Percentiles rank a stretch among this genome's conserved stretches.
phyloP scores from a whole-genome alignment of 2,797 vertebrate species.

The Danio albolineatus region DNA sequence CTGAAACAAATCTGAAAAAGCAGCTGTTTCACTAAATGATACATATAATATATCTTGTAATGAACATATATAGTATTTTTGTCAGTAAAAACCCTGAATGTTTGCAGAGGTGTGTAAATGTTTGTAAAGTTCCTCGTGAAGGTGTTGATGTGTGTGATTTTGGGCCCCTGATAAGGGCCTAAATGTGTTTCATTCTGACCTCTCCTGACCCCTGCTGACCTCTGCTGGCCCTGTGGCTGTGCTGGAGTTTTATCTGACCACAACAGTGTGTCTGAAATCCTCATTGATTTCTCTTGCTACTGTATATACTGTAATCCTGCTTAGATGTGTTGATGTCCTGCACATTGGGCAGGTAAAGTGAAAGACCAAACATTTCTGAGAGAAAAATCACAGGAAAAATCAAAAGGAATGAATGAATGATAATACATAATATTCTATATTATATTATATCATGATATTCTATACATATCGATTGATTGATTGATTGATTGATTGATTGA shows the following conservation, averaged over 20 bases:
- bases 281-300: not conserved
- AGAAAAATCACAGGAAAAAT: not conserved
- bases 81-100: not conserved
- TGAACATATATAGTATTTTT: not conserved
- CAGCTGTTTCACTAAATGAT: not conserved
- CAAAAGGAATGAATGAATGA: too few species aligned
- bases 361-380: not conserved
- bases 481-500: too few species aligned
- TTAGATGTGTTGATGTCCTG: slow-evolving; percentile 9
- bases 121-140: not conserved
- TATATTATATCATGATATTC: too few species aligned
- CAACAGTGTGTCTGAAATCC: slow-evolving; percentile 16
- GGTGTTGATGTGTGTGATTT: not conserved
- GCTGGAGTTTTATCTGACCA: slow-evolving; percentile 11
- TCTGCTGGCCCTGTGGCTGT: not conserved
- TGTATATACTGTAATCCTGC: not conserved
- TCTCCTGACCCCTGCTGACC: not conserved
- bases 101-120: not conserved
- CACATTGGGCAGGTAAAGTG: not conserved
- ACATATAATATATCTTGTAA: not conserved
- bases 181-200: too few species aligned
- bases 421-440: too few species aligned
- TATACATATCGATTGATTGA: too few species aligned
- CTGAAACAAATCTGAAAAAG: not conserved
- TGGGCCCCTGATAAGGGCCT: not conserved